Evolutionary conservation across 2,888 invertebrate species (phyloP).

Genomic region (Eucera pruinosa): DNA sequence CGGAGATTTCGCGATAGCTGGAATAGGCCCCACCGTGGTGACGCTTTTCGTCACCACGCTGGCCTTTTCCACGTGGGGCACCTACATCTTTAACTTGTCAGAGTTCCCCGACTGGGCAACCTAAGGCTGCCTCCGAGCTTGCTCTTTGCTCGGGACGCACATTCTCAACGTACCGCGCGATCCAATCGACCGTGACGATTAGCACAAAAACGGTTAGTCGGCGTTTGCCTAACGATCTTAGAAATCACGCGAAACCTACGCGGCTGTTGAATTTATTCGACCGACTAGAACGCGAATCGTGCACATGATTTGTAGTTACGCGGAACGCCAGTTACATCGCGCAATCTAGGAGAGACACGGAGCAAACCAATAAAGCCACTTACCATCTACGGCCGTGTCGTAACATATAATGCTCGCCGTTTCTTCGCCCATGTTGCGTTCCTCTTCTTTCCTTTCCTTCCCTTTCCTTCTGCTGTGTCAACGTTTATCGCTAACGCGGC

Average conservation of each 20-base stretch:
- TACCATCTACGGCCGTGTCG: slow-evolving; percentile 48
- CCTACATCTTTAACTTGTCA: slow-evolving; percentile 88
- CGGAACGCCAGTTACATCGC: background rate
- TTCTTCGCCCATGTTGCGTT: slow-evolving; percentile 35
- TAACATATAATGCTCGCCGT: slow-evolving; percentile 21
- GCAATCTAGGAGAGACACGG: background rate
- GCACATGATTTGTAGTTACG: background rate
- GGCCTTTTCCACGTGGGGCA: slow-evolving; percentile 91
- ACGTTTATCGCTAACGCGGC: too few relatives aligned
- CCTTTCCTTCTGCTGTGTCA: too few relatives aligned
- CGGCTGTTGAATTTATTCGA: too few relatives aligned
- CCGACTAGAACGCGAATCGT: background rate
- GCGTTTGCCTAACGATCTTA: too few relatives aligned
- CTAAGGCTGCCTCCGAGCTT: slow-evolving; percentile 2
- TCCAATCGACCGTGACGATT: background rate
- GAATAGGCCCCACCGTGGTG: slow-evolving; percentile 91
- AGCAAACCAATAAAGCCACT: slow-evolving; percentile 33
- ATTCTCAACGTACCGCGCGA: background rate
- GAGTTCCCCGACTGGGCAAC: slow-evolving; percentile 88
- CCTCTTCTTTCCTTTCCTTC: background rate
- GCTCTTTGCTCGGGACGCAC: background rate
- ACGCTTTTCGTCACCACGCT: slow-evolving; percentile 90
- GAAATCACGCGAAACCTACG: too few relatives aligned
- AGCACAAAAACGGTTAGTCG: too few relatives aligned
- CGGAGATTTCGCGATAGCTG: slow-evolving; percentile 92